Conservation (phyloP, 2,113 vertebrate species). For the Urocitellus parryii region DNA sequence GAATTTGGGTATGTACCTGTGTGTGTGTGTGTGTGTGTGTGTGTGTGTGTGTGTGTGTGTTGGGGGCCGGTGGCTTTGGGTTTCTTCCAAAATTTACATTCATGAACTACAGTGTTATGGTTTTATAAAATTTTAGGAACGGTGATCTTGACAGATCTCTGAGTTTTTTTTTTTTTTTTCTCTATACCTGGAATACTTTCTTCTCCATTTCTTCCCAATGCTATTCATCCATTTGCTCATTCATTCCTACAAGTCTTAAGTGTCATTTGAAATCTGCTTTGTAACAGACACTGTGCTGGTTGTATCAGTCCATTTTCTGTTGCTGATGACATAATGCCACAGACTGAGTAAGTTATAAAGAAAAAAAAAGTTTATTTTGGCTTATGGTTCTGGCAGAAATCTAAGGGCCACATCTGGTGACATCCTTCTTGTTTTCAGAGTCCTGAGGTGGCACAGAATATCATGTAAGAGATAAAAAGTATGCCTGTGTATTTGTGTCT, state of each 20-base stretch:
- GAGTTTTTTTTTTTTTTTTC: neutral
- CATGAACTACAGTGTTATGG: neutral
- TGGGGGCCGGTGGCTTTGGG: neutral
- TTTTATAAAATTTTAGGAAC: neutral
- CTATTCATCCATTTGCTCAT: neutral
- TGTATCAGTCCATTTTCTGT: neutral
- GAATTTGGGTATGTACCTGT: slow-evolving; percentile 92
- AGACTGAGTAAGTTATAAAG: neutral
- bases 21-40: neutral
- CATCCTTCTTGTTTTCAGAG: neutral
- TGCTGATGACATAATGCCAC: neutral
- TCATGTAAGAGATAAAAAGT: too few species aligned
- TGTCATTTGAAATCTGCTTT: neutral
- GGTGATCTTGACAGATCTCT: neutral
- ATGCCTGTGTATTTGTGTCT: too few species aligned
- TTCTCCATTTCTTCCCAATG: neutral
- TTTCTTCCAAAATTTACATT: neutral
- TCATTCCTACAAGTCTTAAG: neutral
- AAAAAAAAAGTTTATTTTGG: neutral
- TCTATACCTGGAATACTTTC: neutral
- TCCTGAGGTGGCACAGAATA: neutral
- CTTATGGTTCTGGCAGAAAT: neutral
- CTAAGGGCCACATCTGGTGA: neutral
- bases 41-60: too few species aligned
- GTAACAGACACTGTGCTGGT: neutral